Evolutionary conservation across 2,113 vertebrate species (phyloP).

Genomic region (Hystrix brachyura): DNA sequence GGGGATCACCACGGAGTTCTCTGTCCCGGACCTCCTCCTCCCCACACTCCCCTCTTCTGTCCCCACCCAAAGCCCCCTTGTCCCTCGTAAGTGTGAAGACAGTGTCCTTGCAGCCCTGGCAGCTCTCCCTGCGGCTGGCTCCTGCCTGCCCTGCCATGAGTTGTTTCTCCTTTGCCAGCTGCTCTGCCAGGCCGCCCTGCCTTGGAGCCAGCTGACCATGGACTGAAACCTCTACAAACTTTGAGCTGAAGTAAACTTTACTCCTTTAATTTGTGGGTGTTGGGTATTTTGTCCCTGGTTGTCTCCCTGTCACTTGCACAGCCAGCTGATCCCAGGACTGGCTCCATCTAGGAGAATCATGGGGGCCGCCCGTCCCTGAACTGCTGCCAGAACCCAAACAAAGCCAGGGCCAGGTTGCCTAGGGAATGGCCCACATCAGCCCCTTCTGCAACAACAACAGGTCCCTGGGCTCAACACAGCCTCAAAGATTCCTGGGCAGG

Average conservation of each 20-base stretch:
- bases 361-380: background rate
- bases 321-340: background rate
- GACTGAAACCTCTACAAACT: background rate
- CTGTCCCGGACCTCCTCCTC: background rate
- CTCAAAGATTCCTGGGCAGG: background rate
- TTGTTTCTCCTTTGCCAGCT: background rate
- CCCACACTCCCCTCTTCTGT: background rate
- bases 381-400: background rate
- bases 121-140: background rate
- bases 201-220: background rate
- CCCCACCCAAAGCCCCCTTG: background rate
- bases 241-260: background rate
- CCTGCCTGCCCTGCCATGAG: too few species aligned
- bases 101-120: background rate
- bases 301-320: accelerated
- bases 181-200: background rate
- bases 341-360: background rate
- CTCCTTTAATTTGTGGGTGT: background rate
- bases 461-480: background rate
- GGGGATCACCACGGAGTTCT: background rate
- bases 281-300: background rate
- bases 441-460: background rate
- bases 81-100: background rate
- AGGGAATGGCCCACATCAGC: background rate
- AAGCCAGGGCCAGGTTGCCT: background rate